Evolutionary conservation across 2,888 invertebrate genomes (phyloP).

Genomic region (Tenthredo mesomela): DNA sequence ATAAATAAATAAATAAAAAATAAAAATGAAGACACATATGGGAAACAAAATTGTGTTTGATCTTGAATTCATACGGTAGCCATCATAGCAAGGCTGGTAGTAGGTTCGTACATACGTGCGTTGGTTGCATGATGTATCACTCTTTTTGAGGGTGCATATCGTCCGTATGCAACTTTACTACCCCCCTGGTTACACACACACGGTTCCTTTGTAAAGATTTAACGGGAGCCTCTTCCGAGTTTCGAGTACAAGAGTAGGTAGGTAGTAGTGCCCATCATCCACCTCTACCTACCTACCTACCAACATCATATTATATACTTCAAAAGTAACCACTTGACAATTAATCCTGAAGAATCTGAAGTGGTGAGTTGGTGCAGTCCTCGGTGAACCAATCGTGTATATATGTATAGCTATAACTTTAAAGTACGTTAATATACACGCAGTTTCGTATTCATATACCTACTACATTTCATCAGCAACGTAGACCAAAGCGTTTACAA

Average conservation of each 20-base stretch:
- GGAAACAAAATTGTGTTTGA: conserved; percentile 35
- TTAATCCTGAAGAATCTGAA: conserved; percentile 45
- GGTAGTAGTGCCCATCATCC: neutral
- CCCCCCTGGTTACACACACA: neutral
- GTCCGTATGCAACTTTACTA: neutral
- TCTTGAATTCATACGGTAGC: conserved; percentile 45
- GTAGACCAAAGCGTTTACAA: conserved; percentile 6
- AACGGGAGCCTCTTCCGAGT: conserved; percentile 35
- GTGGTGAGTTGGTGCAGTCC: conserved; percentile 13
- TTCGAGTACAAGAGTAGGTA: conserved; percentile 27
- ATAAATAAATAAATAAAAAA: neutral
- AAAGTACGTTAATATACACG: neutral
- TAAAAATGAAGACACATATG: conserved; percentile 2
- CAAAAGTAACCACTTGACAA: conserved; percentile 43
- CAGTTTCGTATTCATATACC: neutral
- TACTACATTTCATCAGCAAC: neutral
- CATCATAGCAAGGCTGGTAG: neutral
- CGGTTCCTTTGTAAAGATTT: conserved; percentile 42
- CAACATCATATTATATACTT: conserved; percentile 2
- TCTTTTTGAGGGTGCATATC: conserved; percentile 24
- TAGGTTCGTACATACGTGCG: neutral
- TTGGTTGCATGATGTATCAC: conserved; percentile 32
- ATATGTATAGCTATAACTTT: neutral
- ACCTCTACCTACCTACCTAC: conserved; percentile 5
- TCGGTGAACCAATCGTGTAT: neutral